phyloP scores from a whole-genome alignment of 1,140 invertebrate genomes.

The Drosophila funebris region DNA sequence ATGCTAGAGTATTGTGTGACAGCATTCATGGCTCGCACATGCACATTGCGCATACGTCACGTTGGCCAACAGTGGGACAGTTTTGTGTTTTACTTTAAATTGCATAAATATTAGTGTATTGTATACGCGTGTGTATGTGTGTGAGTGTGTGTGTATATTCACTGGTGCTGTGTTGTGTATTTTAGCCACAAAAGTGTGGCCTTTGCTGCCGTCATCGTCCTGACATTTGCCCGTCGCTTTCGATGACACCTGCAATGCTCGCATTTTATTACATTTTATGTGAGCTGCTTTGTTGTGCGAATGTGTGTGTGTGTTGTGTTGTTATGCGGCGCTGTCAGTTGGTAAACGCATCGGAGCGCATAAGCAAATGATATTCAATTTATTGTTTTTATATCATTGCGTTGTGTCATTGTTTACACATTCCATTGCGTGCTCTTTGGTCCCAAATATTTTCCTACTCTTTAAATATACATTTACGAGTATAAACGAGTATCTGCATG shows the following conservation, averaged over 20 bases:
- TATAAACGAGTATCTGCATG: neutral
- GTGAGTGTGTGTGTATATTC: neutral
- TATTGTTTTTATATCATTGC: conserved; percentile 60
- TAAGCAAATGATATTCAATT: conserved; percentile 81
- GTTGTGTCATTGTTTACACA: conserved; percentile 43
- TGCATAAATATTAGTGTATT: conserved; percentile 81
- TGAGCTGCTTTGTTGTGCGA: conserved; percentile 12
- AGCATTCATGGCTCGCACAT: conserved; percentile 31
- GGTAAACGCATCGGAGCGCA: conserved; percentile 71
- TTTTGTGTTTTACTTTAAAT: conserved; percentile 81
- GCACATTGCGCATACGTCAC: conserved; percentile 74
- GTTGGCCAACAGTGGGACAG: conserved; percentile 69
- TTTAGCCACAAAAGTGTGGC: conserved; percentile 76
- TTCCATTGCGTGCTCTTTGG: conserved; percentile 5
- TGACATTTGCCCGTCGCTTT: conserved; percentile 67
- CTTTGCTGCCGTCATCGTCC: conserved; percentile 48
- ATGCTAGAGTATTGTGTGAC: conserved; percentile 29
- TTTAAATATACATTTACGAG: neutral
- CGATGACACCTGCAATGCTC: conserved; percentile 74
- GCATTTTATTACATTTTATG: conserved; percentile 79
- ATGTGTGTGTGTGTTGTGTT: conserved; percentile 14
- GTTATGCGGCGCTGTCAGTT: conserved; percentile 62
- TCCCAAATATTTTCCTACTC: conserved; percentile 41
- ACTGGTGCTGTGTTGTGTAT: conserved; percentile 51
- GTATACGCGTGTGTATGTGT: conserved; percentile 28